phyloP scores from a whole-genome alignment of 2,797 vertebrate species.

The Parambassis ranga region DNA sequence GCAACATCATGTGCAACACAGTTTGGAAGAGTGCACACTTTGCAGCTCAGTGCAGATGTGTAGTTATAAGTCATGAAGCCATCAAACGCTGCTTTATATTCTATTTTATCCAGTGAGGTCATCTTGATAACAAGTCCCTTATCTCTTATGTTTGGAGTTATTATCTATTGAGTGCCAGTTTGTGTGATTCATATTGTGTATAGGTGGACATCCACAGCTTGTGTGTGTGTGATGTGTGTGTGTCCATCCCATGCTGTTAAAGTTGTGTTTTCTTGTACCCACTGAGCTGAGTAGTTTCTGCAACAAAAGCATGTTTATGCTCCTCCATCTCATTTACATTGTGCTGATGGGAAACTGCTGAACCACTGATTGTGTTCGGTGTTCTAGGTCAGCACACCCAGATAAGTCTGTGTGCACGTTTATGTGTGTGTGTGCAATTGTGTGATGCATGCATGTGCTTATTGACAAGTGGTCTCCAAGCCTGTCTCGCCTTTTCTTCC shows the following conservation, averaged over 20 bases:
- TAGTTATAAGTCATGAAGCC: conserved; percentile 12
- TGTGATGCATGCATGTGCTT: background rate
- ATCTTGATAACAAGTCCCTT: conserved; percentile 38
- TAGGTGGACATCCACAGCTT: background rate
- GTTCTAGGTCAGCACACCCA: conserved; percentile 63
- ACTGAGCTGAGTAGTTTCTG: conserved; percentile 59
- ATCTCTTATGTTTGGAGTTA: conserved; percentile 37
- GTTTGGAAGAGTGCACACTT: background rate
- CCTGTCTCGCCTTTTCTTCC: background rate
- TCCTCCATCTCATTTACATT: conserved; percentile 64
- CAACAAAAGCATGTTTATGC: conserved; percentile 65
- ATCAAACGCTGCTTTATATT: conserved; percentile 25
- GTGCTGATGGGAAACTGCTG: conserved; percentile 67
- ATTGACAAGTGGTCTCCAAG: background rate
- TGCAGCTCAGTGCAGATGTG: background rate
- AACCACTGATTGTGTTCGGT: conserved; percentile 66
- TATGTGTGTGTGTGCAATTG: background rate
- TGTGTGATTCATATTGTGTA: background rate
- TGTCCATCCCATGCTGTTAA: conserved; percentile 20
- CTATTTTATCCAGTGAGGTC: conserved; percentile 40
- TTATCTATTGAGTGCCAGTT: conserved; percentile 35
- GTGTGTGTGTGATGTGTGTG: background rate
- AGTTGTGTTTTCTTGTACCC: conserved; percentile 45
- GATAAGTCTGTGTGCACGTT: conserved; percentile 21
- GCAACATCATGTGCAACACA: background rate